Conservation (phyloP, 92 coral and sea anemone genomes). For the Palythoa caribaeorum region DNA sequence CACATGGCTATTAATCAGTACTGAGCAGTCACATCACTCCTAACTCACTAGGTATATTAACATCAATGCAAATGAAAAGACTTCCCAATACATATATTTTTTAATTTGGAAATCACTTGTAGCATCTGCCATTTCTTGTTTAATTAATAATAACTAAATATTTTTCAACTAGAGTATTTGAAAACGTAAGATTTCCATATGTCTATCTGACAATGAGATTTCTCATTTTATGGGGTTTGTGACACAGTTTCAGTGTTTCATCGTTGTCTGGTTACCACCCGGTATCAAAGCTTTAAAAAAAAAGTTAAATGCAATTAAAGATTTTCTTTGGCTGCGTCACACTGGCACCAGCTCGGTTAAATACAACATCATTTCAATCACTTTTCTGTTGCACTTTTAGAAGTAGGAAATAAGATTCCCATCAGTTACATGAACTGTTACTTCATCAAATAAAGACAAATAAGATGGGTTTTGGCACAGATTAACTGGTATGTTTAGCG, state of each 20-base stretch:
- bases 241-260: constrained; percentile 38
- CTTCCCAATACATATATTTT: not conserved
- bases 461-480: not conserved
- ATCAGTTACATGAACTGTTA: constrained; percentile 20
- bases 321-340: constrained; percentile 31
- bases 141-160: not conserved
- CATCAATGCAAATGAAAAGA: not conserved
- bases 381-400: constrained; percentile 23
- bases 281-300: constrained; percentile 15
- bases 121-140: constrained; percentile 1
- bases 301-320: constrained; percentile 25
- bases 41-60: not conserved
- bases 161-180: not conserved
- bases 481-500: not conserved
- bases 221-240: not conserved
- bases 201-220: not conserved
- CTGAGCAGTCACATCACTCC: not conserved
- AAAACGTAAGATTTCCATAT: not conserved
- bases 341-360: constrained; percentile 37
- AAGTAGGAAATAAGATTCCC: not conserved
- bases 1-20: constrained; percentile 30
- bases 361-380: constrained; percentile 2
- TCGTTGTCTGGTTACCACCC: constrained; percentile 22
- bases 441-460: not conserved
- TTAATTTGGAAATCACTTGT: not conserved